A percentile compares a stretch with the other conserved stretches of the same genome.
Conservation (phyloP, 2,888 invertebrate genomes). For the Agelastica alni region DNA sequence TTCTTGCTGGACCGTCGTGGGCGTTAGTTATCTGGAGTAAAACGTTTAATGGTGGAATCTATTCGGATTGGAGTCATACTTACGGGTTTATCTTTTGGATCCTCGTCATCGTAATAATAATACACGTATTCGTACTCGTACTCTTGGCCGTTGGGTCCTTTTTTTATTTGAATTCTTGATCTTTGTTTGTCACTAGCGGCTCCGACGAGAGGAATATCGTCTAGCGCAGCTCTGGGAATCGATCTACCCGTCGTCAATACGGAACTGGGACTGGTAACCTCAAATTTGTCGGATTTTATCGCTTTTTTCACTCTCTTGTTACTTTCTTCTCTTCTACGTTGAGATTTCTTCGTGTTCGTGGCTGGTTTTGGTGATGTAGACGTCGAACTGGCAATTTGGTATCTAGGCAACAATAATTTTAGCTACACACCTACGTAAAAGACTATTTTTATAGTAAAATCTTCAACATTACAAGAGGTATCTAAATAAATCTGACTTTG, state of each 20-base stretch:
- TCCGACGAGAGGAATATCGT: conserved; percentile 50
- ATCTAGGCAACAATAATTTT: conserved; percentile 35
- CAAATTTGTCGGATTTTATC: conserved; percentile 43
- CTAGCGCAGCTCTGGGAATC: conserved; percentile 38
- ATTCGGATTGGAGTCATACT: conserved; percentile 17
- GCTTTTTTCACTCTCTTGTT: conserved; percentile 46
- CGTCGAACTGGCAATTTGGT: conserved; percentile 46
- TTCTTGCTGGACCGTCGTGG: conserved; percentile 66
- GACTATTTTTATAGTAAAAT: background rate
- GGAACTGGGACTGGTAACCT: conserved; percentile 62
- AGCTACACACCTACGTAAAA: no score
- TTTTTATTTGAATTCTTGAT: conserved; percentile 80
- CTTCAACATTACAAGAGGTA: background rate
- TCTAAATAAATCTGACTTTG: no score
- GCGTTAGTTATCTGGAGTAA: conserved; percentile 55
- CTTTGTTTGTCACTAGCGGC: conserved; percentile 71
- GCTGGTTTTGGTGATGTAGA: conserved; percentile 34
- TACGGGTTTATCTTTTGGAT: conserved; percentile 48
- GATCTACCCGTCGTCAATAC: conserved; percentile 60
- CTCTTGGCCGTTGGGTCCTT: conserved; percentile 87
- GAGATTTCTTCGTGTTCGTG: conserved; percentile 21
- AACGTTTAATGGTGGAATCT: background rate
- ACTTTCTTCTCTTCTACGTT: conserved; percentile 18
- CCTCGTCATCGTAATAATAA: conserved; percentile 83
- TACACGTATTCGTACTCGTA: conserved; percentile 92